Evolutionary conservation across 2,888 invertebrate species (phyloP), one percentile per base, ranked within the genome.

Genomic region (Ennomos fuscantarius): DNA sequence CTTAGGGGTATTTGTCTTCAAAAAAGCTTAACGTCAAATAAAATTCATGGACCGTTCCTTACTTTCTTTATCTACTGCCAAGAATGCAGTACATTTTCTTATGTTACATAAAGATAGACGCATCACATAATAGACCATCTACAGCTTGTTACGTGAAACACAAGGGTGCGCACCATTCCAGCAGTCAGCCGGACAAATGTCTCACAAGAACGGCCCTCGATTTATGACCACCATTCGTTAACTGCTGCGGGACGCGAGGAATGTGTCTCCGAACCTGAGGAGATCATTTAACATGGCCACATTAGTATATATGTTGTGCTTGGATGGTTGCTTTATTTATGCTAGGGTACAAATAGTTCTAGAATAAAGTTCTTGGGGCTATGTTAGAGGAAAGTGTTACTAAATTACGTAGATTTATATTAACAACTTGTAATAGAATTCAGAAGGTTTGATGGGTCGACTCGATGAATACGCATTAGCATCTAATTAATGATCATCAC

Each of bases 171-270:
- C 56, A 65, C 65, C 58, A 65, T 68, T 68, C 60, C 59, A 59
- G 53, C 68, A 82, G 81, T 82, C 81, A 79, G 74, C 74, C 65
- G 82, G 84, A 85, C 86, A 86, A 86, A 86, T 85, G 84, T 77
- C 76, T 72, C 74, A 69, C 80, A 76, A 82, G 86, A 83, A 82
- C 81, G 81, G 82, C 68, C 76, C 72, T 66, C 65, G 78, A 86
- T 86, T 86, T 85, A 86, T 82, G 70, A 67, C 74, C 66, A 68
- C 79, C 72, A 86, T 86, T 79, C 76, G 84, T 86, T 82, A 81
- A 72, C 72, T 69, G 74, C 65, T 69, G 72, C 72, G 73, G 76
- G 77, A 73, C 75, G 72, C 75, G 62, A 77, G 68, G 81, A 79
- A 82, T 83, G 79, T 78, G 77, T 78, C 78, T 76, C 72, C 66